Conservation (phyloP, 2,797 vertebrate species). For the Myoxocephalus aenaeus region DNA sequence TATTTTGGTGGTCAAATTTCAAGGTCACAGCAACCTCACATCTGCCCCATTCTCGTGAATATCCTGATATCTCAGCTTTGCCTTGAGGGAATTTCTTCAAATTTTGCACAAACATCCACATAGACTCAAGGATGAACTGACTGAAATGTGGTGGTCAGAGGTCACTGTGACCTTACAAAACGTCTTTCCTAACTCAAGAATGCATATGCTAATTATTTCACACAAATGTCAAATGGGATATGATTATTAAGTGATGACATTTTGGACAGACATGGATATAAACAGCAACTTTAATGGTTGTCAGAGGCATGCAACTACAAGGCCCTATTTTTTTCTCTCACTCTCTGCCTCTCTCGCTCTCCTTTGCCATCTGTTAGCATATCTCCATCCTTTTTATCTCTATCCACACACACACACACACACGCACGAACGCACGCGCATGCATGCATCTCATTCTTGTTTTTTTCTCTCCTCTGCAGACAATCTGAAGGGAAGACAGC, state of each 20-base stretch:
- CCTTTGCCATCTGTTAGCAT: conserved; percentile 70
- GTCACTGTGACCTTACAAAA: neutral
- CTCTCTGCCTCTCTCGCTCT: conserved; percentile 57
- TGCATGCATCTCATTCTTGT: conserved; percentile 42
- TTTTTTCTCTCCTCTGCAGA: conserved; percentile 67
- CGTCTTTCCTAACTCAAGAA: neutral
- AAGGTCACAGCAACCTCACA: neutral
- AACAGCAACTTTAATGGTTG: neutral
- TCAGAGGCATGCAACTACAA: neutral
- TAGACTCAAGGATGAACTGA: neutral
- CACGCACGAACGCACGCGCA: conserved; percentile 30
- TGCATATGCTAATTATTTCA: neutral
- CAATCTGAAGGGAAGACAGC: conserved; percentile 91
- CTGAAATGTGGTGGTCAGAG: neutral
- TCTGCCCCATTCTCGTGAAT: neutral
- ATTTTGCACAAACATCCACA: neutral
- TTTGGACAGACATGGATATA: neutral
- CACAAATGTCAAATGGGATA: neutral
- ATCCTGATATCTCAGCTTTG: neutral
- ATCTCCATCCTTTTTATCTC: conserved; percentile 72
- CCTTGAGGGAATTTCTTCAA: neutral
- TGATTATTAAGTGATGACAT: neutral
- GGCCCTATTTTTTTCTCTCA: conserved; percentile 16
- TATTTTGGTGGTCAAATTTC: neutral
- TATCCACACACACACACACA: conserved; percentile 22